phyloP scores from a whole-genome alignment of 2,113 vertebrate species.

The Hiodon alosoides region DNA sequence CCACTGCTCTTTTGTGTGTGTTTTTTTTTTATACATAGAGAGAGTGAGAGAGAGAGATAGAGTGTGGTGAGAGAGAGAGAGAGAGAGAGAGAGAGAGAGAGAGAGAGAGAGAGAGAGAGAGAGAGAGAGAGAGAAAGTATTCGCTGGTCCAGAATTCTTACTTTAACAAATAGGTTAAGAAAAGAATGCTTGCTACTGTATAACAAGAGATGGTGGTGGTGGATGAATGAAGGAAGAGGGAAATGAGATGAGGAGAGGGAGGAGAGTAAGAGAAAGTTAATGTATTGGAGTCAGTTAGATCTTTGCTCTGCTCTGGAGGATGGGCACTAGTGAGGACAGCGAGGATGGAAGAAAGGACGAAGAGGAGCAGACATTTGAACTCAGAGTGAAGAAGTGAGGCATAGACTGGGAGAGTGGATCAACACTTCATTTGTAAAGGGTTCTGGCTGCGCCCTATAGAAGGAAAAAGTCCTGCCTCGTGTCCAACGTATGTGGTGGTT shows the following conservation, averaged over 20 bases:
- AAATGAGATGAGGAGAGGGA: slow-evolving; percentile 26
- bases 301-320: slow-evolving; percentile 1
- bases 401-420: background rate
- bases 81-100: slow-evolving; percentile 34
- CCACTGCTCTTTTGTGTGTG: background rate
- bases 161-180: slow-evolving; percentile 54
- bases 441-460: background rate
- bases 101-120: slow-evolving; percentile 49
- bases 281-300: background rate
- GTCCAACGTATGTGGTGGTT: background rate
- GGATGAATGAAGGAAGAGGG: background rate
- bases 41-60: slow-evolving; percentile 39
- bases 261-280: slow-evolving; percentile 23
- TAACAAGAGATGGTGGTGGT: slow-evolving; percentile 7
- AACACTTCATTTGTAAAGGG: too few relatives aligned
- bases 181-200: slow-evolving; percentile 63
- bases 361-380: background rate
- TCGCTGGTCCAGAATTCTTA: slow-evolving; percentile 60
- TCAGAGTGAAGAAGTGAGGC: background rate
- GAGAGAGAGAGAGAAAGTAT: slow-evolving; percentile 48
- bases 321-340: background rate
- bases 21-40: background rate
- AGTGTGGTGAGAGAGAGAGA: slow-evolving; percentile 31
- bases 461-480: background rate
- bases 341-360: background rate